These are phyloP conservation scores for Drosophila cardini DNA, from an alignment of 1,140 invertebrate species.

Conservation along the genomic window DNA sequence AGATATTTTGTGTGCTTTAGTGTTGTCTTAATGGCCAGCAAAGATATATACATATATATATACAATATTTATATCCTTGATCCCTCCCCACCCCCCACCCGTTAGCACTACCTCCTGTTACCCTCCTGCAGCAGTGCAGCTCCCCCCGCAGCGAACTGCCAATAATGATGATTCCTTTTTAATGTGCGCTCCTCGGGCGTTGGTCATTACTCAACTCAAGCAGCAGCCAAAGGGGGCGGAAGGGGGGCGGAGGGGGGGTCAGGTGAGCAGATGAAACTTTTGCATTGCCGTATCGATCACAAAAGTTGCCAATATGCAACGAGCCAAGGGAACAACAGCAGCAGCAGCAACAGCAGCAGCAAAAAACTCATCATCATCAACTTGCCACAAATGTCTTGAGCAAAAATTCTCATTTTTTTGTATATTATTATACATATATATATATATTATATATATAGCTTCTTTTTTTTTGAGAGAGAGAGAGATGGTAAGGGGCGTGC, in stretches of 20 bases:
- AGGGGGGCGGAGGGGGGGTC: background rate
- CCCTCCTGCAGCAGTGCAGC: background rate
- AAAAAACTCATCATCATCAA: slow-evolving; percentile 72
- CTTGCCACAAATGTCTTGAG: slow-evolving; percentile 36
- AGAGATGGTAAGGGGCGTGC: slow-evolving; percentile 59
- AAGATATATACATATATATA: background rate
- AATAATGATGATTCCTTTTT: slow-evolving; percentile 85
- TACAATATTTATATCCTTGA: slow-evolving; percentile 76
- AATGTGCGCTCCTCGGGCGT: slow-evolving; percentile 79
- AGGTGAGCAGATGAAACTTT: slow-evolving; percentile 40
- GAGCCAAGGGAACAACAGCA: background rate
- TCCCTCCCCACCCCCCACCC: slow-evolving; percentile 34
- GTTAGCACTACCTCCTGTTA: background rate
- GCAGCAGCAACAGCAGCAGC: background rate
- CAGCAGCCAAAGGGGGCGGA: slow-evolving; percentile 24
- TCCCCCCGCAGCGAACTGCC: slow-evolving; percentile 50
- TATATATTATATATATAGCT: slow-evolving; percentile 19
- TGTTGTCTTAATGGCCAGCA: slow-evolving; percentile 62
- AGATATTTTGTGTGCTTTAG: slow-evolving; percentile 33
- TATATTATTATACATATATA: too few relatives aligned
- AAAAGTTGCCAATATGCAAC: slow-evolving; percentile 74
- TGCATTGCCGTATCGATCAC: slow-evolving; percentile 75
- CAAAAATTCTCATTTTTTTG: slow-evolving; percentile 17
- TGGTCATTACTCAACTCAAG: slow-evolving; percentile 70
- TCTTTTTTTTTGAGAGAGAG: slow-evolving; percentile 27